phyloP scores from a whole-genome alignment of 1,140 invertebrate species.

The Papilio helenus region DNA sequence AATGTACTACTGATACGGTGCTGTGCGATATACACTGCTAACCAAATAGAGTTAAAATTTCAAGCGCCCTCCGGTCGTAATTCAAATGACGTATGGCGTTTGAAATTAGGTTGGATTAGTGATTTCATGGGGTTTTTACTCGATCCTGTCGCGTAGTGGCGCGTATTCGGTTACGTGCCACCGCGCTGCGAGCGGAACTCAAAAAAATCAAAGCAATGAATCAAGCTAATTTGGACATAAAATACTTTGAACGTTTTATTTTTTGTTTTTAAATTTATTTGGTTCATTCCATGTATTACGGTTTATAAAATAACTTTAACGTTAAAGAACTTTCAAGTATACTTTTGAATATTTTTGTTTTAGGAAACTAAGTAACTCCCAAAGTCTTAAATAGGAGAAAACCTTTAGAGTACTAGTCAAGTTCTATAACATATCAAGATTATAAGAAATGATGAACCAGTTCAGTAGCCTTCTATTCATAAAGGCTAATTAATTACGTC shows the following conservation, averaged over 20 bases:
- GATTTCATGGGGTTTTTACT: conserved; percentile 67
- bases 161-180: conserved; percentile 58
- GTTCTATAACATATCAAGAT: too few species aligned
- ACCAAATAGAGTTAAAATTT: conserved; percentile 62
- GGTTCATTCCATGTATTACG: neutral
- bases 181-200: conserved; percentile 50
- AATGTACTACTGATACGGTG: neutral
- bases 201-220: conserved; percentile 52
- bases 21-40: conserved; percentile 13
- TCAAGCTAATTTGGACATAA: conserved; percentile 31
- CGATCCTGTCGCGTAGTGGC: conserved; percentile 48
- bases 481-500: too few species aligned
- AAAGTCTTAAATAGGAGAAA: too few species aligned
- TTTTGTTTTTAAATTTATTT: conserved; percentile 28
- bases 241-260: conserved; percentile 39
- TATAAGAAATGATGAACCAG: too few species aligned
- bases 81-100: conserved; percentile 68
- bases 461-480: too few species aligned
- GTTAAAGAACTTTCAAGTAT: neutral
- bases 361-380: neutral
- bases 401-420: too few species aligned
- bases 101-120: conserved; percentile 76
- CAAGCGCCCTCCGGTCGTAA: conserved; percentile 61
- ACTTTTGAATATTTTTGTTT: neutral
- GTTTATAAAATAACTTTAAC: neutral